A percentile compares a stretch with the other conserved stretches of the same genome.
These are phyloP conservation scores for Rhabdornis inornatus DNA, from an alignment of 2,113 vertebrate genomes.

Conservation along the genomic window DNA sequence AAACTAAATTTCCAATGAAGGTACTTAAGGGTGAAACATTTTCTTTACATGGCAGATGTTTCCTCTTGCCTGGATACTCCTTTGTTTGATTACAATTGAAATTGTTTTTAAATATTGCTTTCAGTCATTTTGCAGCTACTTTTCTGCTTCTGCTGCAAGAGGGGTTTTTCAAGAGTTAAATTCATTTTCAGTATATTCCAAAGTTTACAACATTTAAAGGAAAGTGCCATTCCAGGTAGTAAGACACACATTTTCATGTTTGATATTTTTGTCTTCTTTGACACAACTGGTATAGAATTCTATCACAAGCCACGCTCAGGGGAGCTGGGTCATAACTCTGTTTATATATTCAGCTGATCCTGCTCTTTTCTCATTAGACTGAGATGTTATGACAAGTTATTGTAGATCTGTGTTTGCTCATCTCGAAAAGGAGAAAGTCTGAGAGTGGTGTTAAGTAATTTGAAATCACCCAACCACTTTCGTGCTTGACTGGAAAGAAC, in stretches of 20 bases:
- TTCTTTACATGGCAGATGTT: not conserved
- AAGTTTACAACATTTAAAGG: not conserved
- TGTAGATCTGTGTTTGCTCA: not conserved
- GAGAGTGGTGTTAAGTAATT: not conserved
- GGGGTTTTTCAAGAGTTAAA: not conserved
- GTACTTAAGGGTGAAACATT: conserved; percentile 16
- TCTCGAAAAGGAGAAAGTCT: conserved; percentile 9
- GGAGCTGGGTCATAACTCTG: not conserved
- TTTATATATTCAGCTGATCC: not conserved
- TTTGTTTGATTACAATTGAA: conserved; percentile 23
- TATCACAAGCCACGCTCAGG: not conserved
- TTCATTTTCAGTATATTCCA: not conserved
- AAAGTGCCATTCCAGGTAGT: not conserved
- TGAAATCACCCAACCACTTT: not conserved
- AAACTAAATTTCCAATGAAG: conserved; percentile 13
- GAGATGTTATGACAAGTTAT: not conserved
- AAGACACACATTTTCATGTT: not conserved
- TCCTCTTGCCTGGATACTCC: not conserved
- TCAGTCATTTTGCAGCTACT: not conserved
- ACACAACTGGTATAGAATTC: not conserved
- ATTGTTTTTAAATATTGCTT: not conserved
- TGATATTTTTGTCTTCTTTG: not conserved
- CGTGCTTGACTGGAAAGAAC: not conserved
- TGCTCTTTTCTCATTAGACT: not conserved
- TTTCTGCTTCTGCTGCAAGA: not conserved